A percentile compares a stretch with the other conserved stretches of the same genome.
Conservation (phyloP, 37 sponge, comb jelly and placozoan species). For the Geodia barretti region DNA sequence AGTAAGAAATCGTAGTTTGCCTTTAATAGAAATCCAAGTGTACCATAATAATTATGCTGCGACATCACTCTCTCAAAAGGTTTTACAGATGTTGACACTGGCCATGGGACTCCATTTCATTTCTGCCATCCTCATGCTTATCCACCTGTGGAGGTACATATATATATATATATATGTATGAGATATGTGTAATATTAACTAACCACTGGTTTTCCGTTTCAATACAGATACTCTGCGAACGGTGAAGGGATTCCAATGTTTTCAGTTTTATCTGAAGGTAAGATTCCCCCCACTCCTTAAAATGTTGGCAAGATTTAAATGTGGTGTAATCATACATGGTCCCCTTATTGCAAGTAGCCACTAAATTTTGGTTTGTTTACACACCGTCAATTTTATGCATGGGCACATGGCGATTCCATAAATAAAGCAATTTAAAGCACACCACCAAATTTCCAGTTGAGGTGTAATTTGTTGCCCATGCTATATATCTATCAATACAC, state of each 20-base stretch:
- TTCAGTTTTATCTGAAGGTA: slow-evolving; percentile 60
- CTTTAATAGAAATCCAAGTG: neutral
- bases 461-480: neutral
- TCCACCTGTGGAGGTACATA: slow-evolving; percentile 67
- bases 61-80: slow-evolving; percentile 10
- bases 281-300: neutral
- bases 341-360: no score
- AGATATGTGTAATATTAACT: neutral
- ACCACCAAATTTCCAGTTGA: no score
- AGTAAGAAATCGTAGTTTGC: neutral
- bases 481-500: no score
- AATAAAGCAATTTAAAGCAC: no score
- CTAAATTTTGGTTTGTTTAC: no score
- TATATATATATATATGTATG: neutral
- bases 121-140: slow-evolving; percentile 52
- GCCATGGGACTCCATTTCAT: slow-evolving; percentile 54
- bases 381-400: neutral
- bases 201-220: neutral
- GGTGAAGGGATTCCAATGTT: slow-evolving; percentile 48
- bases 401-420: no score
- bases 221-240: slow-evolving; percentile 32
- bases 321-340: no score
- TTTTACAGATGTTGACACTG: slow-evolving; percentile 64
- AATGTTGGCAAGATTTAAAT: no score
- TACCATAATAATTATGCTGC: neutral